phyloP scores from a whole-genome alignment of 2,113 vertebrate species.

The Tylochromis polylepis region DNA sequence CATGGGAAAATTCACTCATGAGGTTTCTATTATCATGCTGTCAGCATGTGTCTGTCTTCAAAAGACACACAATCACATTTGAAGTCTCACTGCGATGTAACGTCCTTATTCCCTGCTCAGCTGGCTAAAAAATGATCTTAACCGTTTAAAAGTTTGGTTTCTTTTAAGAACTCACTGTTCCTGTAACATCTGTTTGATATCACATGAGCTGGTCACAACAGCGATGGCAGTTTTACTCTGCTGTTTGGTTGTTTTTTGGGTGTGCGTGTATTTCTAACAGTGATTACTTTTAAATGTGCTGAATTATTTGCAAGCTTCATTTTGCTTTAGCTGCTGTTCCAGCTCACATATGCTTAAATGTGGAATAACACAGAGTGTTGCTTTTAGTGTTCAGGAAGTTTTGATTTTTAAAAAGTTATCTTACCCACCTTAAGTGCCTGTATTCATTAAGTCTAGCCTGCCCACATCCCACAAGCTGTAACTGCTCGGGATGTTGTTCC shows the following conservation, averaged over 20 bases:
- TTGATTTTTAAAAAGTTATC: neutral
- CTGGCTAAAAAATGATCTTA: neutral
- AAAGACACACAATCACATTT: neutral
- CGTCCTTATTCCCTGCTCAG: neutral
- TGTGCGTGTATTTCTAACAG: neutral
- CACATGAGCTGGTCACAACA: neutral
- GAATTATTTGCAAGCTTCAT: neutral
- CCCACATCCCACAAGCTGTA: neutral
- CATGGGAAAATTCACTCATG: neutral
- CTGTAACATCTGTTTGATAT: neutral
- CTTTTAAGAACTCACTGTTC: neutral
- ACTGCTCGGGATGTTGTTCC: neutral
- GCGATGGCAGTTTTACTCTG: neutral
- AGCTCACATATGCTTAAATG: neutral
- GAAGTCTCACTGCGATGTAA: neutral
- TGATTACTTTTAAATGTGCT: neutral
- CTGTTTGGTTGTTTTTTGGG: too few relatives aligned
- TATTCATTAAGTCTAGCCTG: neutral
- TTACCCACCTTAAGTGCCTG: neutral
- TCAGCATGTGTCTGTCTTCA: neutral
- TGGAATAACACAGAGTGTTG: fast-evolving
- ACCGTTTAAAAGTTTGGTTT: neutral
- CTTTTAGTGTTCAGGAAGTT: neutral
- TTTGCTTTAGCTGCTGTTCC: neutral
- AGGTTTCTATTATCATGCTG: neutral